Evolutionary conservation across 2,888 invertebrate species (phyloP).

Genomic region (Diarsia brunnea): DNA sequence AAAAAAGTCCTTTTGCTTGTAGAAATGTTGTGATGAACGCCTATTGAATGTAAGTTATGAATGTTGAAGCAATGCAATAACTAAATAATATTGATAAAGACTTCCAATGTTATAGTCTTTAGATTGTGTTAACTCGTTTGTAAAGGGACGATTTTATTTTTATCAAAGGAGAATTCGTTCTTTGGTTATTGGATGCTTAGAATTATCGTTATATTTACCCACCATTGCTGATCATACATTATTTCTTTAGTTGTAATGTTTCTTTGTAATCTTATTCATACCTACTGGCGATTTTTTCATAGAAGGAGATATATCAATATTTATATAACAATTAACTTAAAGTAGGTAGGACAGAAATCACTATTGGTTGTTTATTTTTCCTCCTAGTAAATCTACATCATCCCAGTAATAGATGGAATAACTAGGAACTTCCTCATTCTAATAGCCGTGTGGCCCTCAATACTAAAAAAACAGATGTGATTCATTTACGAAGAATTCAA

Average conservation of each 20-base stretch:
- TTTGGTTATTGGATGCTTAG: not conserved
- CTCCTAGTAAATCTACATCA: constrained; percentile 18
- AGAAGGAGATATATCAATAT: constrained; percentile 14
- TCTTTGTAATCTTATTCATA: not conserved
- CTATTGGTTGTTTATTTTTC: constrained; percentile 28
- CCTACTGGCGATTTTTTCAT: constrained; percentile 5
- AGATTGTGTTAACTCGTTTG: not conserved
- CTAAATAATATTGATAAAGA: not conserved
- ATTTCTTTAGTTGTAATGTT: no score
- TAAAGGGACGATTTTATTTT: not conserved
- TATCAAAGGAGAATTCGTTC: not conserved
- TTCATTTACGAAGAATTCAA: constrained; percentile 17
- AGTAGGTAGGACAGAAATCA: not conserved
- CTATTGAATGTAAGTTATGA: not conserved
- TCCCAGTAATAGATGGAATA: constrained; percentile 14
- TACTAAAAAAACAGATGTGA: not conserved
- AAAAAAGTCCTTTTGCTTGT: not conserved
- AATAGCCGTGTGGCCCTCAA: not conserved
- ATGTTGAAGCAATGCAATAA: not conserved
- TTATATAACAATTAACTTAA: constrained; percentile 11
- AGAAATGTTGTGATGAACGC: not conserved
- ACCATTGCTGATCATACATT: no score
- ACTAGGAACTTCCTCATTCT: constrained; percentile 35
- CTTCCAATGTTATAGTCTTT: not conserved
- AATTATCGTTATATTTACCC: not conserved